Percentiles rank a stretch among this genome's conserved stretches.
These are phyloP conservation scores for Encarsia formosa DNA, from an alignment of 2,888 invertebrate species.

Conservation along the genomic window DNA sequence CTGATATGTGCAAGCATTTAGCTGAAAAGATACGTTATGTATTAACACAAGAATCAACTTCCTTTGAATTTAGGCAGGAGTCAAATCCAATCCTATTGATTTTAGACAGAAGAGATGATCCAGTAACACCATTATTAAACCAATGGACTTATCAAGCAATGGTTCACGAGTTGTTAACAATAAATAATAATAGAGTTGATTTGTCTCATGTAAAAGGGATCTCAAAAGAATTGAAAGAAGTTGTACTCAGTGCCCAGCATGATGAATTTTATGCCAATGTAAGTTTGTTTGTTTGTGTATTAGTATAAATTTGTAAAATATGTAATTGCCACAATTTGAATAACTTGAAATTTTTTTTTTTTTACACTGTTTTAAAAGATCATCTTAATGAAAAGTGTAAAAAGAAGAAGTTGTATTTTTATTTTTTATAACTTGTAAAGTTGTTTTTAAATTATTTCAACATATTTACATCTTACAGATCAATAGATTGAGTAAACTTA, in stretches of 20 bases:
- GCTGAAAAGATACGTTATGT: conserved; percentile 84
- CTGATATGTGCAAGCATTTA: conserved; percentile 77
- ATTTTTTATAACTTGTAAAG: too few relatives aligned
- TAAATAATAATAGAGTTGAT: conserved; percentile 82
- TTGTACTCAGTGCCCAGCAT: conserved; percentile 90
- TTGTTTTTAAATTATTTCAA: too few relatives aligned
- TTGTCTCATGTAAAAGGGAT: conserved; percentile 80
- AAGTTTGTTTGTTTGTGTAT: conserved; percentile 35
- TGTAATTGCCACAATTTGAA: too few relatives aligned
- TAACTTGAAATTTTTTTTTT: too few relatives aligned
- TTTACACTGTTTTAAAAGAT: too few relatives aligned
- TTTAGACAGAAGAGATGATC: conserved; percentile 89
- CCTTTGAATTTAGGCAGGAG: conserved; percentile 80
- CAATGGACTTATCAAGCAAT: conserved; percentile 99
- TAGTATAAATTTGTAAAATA: too few relatives aligned
- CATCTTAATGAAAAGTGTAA: too few relatives aligned
- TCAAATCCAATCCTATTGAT: conserved; percentile 80
- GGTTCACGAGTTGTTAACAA: conserved; percentile 94
- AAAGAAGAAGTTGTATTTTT: too few relatives aligned
- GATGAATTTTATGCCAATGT: conserved; percentile 95
- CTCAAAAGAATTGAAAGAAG: conserved; percentile 84
- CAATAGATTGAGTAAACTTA: too few relatives aligned
- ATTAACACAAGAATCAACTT: conserved; percentile 78
- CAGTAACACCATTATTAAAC: conserved; percentile 91
- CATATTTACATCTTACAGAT: too few relatives aligned